phyloP scores from a whole-genome alignment of 2,888 invertebrate species.

The Malachius bipustulatus region DNA sequence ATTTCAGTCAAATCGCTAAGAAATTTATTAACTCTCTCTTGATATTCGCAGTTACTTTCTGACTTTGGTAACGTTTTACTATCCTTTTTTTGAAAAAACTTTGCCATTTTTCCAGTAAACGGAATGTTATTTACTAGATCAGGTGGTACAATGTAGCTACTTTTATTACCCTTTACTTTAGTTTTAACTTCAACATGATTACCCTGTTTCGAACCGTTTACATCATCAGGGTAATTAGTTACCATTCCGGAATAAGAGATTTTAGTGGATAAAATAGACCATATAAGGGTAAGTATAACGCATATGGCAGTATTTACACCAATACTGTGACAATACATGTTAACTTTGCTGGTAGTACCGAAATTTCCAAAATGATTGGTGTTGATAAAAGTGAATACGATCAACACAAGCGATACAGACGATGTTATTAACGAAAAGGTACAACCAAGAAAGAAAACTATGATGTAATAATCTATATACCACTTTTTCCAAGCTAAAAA shows the following conservation, averaged over 20 bases:
- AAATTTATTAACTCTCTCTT: slow-evolving; percentile 37
- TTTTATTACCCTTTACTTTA: slow-evolving; percentile 44
- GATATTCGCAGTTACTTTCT: slow-evolving; percentile 37
- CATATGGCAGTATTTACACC: slow-evolving; percentile 49
- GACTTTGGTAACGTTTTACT: slow-evolving; percentile 30
- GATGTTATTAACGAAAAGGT: slow-evolving; percentile 44
- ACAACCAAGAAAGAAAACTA: slow-evolving; percentile 47
- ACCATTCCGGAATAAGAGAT: slow-evolving; percentile 51
- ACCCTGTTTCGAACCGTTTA: slow-evolving; percentile 35
- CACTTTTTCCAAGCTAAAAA: slow-evolving; percentile 51
- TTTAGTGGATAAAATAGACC: slow-evolving; percentile 48
- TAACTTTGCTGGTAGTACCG: slow-evolving; percentile 14
- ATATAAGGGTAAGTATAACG: slow-evolving; percentile 44
- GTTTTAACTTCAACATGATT: slow-evolving; percentile 44
- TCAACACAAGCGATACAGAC: slow-evolving; percentile 27
- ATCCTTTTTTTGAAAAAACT: slow-evolving; percentile 37
- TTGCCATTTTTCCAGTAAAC: slow-evolving; percentile 40
- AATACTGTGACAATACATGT: slow-evolving; percentile 34
- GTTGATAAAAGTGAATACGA: slow-evolving; percentile 14
- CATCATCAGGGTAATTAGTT: slow-evolving; percentile 46
- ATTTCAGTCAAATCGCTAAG: slow-evolving; percentile 20
- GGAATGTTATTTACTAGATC: slow-evolving; percentile 45
- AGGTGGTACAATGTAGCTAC: slow-evolving; percentile 40
- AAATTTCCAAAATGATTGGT: slow-evolving; percentile 13
- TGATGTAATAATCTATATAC: slow-evolving; percentile 56